A percentile compares a stretch with the other conserved stretches of the same genome.
phyloP scores from a whole-genome alignment of 2,888 invertebrate species.

The Chalcis sispes region DNA sequence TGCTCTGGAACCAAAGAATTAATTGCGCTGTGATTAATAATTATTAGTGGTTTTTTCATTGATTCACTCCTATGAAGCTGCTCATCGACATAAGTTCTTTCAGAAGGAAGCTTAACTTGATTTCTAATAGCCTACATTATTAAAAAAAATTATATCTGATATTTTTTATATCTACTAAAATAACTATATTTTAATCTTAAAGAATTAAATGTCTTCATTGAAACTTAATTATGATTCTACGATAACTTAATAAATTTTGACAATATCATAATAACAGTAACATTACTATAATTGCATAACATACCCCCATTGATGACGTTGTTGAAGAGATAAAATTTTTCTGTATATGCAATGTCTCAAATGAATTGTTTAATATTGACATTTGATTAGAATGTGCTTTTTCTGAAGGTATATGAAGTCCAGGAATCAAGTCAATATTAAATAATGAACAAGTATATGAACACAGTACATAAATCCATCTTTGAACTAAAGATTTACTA shows the following conservation, averaged over 20 bases:
- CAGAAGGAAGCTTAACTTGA: constrained; percentile 59
- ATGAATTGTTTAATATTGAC: constrained; percentile 54
- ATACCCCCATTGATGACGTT: too few species aligned
- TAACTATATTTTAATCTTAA: too few species aligned
- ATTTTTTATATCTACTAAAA: too few species aligned
- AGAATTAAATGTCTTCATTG: too few species aligned
- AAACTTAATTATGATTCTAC: too few species aligned
- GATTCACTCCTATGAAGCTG: constrained; percentile 53
- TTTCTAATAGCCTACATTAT: constrained; percentile 13
- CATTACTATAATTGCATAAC: too few species aligned
- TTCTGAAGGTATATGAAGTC: constrained; percentile 67
- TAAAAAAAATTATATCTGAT: background rate
- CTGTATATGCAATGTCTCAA: too few species aligned
- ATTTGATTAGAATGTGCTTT: constrained; percentile 54
- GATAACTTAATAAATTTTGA: too few species aligned
- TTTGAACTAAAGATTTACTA: constrained; percentile 68
- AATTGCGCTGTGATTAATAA: constrained; percentile 60
- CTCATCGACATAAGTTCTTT: constrained; percentile 60
- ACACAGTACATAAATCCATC: constrained; percentile 73
- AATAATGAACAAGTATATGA: constrained; percentile 66
- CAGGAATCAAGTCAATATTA: constrained; percentile 63
- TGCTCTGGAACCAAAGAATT: background rate
- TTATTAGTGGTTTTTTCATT: constrained; percentile 32
- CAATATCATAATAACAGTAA: too few species aligned
- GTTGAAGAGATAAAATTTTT: too few species aligned